Evolutionary conservation across 2,888 invertebrate genomes (phyloP), one percentile per base, ranked within the genome.

Genomic region (Balanococcus diminutus): DNA sequence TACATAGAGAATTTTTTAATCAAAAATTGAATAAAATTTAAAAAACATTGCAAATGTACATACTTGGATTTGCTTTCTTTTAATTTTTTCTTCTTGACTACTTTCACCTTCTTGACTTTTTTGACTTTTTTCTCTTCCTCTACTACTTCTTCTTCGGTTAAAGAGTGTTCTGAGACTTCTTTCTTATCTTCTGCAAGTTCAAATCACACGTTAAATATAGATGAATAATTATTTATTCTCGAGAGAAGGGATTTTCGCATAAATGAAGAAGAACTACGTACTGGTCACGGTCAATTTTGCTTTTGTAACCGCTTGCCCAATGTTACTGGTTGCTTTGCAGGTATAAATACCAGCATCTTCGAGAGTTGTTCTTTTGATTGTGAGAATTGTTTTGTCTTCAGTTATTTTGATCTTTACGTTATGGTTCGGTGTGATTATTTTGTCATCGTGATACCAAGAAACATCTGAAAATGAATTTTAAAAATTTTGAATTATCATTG

Each of bases 261-360:
- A n/a, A n/a, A 19, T 31, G 3, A 6, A 31, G 32, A 67, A 67
- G 16, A 75, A 75, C 36, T 81, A 84, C 32, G 28, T 87, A 87
- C 87, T 84, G 83, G 86, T 87, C 3, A 87, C 87, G 31, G 93
- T 93, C 75, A 97, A 91, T 90, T 94, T 94, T 8, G 94, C 96
- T 90, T 95, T 95, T 0, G 96, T 95, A 82, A 93, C 92, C 36
- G 94, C 94, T 90, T 94, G 93, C 81, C 97, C 97, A 87, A 95
- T 94, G 88, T 95, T 95, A 89, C 96, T 97, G 19, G 94, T 93
- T 11, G 96, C 95, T 90, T 96, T 96, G 89, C 96, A 96, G 88
- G 93, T 92, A 89, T 96, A 97, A 84, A 92, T 92, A 32, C 96
- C 97, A 88, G 93, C 93, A 89, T 94, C 92, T 86, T 93, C 93